Evolutionary conservation across 2,888 invertebrate genomes (phyloP).

Genomic region (Tiphia femorata): DNA sequence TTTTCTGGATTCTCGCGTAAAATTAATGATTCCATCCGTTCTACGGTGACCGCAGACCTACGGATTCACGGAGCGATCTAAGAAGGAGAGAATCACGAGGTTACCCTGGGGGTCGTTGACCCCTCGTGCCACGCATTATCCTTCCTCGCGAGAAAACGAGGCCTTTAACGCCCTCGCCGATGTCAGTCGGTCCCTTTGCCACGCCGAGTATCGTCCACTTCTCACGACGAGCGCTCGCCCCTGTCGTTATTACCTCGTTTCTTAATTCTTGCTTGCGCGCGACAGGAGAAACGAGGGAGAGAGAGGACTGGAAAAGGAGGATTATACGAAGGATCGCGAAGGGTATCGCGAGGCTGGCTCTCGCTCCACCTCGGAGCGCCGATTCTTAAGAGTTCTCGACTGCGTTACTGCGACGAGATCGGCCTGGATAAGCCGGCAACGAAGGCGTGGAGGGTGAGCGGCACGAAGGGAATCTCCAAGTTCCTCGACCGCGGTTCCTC

Average conservation of each 20-base stretch:
- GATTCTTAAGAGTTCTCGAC: slow-evolving; percentile 32
- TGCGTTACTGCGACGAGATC: slow-evolving; percentile 15
- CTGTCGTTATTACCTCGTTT: slow-evolving; percentile 31
- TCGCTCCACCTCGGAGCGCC: slow-evolving; percentile 22
- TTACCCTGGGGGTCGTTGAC: slow-evolving; percentile 45
- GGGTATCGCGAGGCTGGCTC: slow-evolving; percentile 36
- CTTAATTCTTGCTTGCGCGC: slow-evolving; percentile 43
- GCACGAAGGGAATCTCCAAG: slow-evolving; percentile 21
- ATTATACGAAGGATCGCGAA: slow-evolving; percentile 44
- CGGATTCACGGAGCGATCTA: neutral
- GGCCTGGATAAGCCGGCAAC: neutral
- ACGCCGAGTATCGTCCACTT: slow-evolving; percentile 35
- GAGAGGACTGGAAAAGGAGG: too few species aligned
- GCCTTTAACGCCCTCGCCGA: slow-evolving; percentile 48
- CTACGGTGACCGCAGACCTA: too few species aligned
- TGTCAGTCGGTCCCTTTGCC: slow-evolving; percentile 39
- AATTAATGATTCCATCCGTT: too few species aligned
- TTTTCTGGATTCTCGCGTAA: too few species aligned
- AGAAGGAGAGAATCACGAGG: neutral
- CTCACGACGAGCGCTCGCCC: slow-evolving; percentile 18
- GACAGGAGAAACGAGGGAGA: too few species aligned
- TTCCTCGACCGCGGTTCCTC: slow-evolving; percentile 22
- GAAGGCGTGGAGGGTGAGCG: too few species aligned
- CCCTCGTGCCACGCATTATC: slow-evolving; percentile 39
- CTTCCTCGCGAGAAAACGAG: slow-evolving; percentile 42